Conservation (phyloP, 2,797 vertebrate genomes). For the Alcedo atthis region DNA sequence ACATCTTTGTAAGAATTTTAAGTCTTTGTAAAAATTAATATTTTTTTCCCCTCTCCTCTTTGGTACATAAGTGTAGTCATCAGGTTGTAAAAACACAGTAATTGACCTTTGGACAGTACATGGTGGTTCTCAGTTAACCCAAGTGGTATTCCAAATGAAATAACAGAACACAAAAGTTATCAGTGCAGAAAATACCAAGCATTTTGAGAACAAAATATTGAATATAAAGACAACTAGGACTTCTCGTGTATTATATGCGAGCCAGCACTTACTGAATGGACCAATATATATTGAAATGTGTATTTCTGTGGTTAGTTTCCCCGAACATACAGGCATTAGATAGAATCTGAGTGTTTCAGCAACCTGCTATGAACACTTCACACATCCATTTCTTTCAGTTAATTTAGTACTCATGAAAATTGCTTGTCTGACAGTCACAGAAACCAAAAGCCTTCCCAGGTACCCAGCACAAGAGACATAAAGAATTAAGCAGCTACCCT, state of each 20-base stretch:
- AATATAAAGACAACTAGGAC: conserved; percentile 39
- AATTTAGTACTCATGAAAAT: neutral
- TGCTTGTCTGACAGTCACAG: neutral
- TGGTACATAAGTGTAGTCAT: neutral
- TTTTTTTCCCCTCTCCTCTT: neutral
- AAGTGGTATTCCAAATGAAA: conserved; percentile 42
- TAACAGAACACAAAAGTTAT: conserved; percentile 46
- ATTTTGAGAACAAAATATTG: conserved; percentile 39
- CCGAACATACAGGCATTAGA: neutral
- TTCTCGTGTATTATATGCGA: conserved; percentile 39
- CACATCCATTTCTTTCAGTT: neutral
- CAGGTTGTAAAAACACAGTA: conserved; percentile 38
- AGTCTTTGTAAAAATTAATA: conserved; percentile 1
- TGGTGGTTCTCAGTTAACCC: conserved; percentile 3
- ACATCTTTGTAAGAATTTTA: conserved; percentile 18
- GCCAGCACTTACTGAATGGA: conserved; percentile 8
- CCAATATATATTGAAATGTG: conserved; percentile 1
- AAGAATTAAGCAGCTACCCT: neutral
- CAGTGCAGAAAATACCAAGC: conserved; percentile 43
- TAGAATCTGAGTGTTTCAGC: neutral
- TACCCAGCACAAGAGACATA: neutral
- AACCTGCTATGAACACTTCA: neutral
- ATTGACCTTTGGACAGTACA: conserved; percentile 43
- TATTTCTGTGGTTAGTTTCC: conserved; percentile 21
- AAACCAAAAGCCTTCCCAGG: neutral